A percentile compares a stretch with the other conserved stretches of the same genome.
These are phyloP conservation scores for Tetheella fluctuosa DNA, from an alignment of 2,888 invertebrate species.

Conservation along the genomic window DNA sequence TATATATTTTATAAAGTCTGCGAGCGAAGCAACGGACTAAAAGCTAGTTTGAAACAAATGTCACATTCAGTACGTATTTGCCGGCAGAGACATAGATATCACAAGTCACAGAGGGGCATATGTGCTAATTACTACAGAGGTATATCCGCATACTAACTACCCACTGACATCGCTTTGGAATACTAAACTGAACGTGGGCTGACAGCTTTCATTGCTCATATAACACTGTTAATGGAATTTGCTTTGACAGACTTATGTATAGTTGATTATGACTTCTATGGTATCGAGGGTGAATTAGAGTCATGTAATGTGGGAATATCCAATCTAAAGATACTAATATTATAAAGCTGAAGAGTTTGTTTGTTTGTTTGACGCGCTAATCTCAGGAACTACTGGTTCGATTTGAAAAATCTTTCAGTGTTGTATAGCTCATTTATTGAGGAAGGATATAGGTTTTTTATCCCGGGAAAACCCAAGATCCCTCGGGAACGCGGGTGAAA, in stretches of 20 bases:
- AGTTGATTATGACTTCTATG: constrained; percentile 15
- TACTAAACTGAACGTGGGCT: constrained; percentile 37
- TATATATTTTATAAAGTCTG: too few relatives aligned
- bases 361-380: too few relatives aligned
- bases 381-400: too few relatives aligned
- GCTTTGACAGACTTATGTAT: constrained; percentile 18
- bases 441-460: too few relatives aligned
- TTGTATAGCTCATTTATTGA: too few relatives aligned
- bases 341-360: too few relatives aligned
- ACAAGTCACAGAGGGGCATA: constrained; percentile 30
- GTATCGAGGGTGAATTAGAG: not conserved
- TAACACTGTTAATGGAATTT: constrained; percentile 17
- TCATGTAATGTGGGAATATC: too few relatives aligned
- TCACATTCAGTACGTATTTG: not conserved
- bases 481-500: too few relatives aligned
- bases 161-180: constrained; percentile 35
- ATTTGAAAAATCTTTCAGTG: too few relatives aligned
- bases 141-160: constrained; percentile 43
- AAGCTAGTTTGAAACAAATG: not conserved
- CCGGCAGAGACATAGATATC: constrained; percentile 17
- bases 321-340: too few relatives aligned
- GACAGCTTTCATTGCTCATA: constrained; percentile 39
- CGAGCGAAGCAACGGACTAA: too few relatives aligned
- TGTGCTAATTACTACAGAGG: constrained; percentile 48
- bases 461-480: too few relatives aligned